Evolutionary conservation across 1,140 invertebrate species (phyloP), one percentile per base, ranked within the genome.

Genomic region (Limonius californicus): DNA sequence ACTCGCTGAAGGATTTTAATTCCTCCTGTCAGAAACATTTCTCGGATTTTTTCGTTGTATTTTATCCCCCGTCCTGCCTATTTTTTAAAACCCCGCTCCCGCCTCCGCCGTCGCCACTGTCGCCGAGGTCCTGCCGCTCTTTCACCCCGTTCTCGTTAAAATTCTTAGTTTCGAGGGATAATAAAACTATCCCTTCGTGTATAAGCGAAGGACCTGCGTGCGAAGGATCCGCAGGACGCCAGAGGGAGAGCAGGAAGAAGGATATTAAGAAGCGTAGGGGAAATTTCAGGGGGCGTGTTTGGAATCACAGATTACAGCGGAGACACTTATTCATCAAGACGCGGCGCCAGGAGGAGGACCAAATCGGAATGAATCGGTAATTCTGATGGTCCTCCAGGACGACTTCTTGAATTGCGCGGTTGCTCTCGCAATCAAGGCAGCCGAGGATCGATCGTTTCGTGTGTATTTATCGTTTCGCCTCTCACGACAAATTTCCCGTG

Each of bases 321-420:
- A 62, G 61, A 62, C 61, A 62, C 61, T 57, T 62, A 62, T 62
- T 62, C 61, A 62, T 62, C 61, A 57, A 54, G 54, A 57, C 35
- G 30, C 47, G 61, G 55, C 54, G 61, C 61, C 60, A 47, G 47
- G 18, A 54, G 61, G 61, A 50, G 55, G 61, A 62, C 35, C 35
- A 39, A 39, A 39, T 39, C 35, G 35, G n/a, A 39, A 39, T 39
- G 35, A 39, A 39, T 39, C 35, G 35, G 35, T 39, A 39, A 39
- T 39, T 39, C 35, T 27, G 35, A 39, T 39, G 35, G n/a, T 14
- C 35, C 35, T 39, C 23, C 23, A 27, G 23, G 23, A 27, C 23
- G 23, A 27, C 23, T 27, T 27, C 23, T 27, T 39, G 35, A 39
- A 39, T 39, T 39, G 8, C n/a, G 35, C n/a, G 8, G 35, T 39